Conservation (phyloP, 2,888 invertebrate species). For the Amphipyra berbera region DNA sequence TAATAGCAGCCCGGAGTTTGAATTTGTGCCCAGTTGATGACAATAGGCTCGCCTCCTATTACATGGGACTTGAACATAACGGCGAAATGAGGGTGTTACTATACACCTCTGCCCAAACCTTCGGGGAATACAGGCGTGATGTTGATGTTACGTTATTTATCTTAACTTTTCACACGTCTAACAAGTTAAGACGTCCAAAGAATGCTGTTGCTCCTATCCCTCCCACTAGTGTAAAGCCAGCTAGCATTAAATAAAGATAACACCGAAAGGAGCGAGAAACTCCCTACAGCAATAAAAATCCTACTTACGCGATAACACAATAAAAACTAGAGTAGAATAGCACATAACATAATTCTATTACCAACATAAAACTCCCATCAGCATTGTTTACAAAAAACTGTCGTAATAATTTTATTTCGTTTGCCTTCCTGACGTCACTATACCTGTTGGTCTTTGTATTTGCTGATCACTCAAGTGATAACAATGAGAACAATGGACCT, state of each 20-base stretch:
- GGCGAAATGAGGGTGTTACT: too few relatives aligned
- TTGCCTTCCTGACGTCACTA: conserved; percentile 48
- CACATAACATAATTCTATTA: conserved; percentile 53
- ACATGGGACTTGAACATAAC: too few relatives aligned
- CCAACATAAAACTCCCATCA: conserved; percentile 53
- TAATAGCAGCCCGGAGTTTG: too few relatives aligned
- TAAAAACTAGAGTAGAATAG: conserved; percentile 48
- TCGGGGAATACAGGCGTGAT: too few relatives aligned
- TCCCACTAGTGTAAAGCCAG: conserved; percentile 19
- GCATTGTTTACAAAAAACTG: conserved; percentile 54
- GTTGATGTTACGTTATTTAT: too few relatives aligned
- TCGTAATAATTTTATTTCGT: conserved; percentile 52
- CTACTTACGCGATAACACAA: conserved; percentile 55
- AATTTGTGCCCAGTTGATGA: too few relatives aligned
- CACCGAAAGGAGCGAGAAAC: conserved; percentile 21
- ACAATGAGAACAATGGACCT: conserved; percentile 59
- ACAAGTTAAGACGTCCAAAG: conserved; percentile 19
- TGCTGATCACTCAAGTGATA: conserved; percentile 59
- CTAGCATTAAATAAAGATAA: conserved; percentile 35
- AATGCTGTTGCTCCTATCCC: conserved; percentile 13
- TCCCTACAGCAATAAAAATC: conserved; percentile 39
- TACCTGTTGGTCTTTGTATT: conserved; percentile 60
- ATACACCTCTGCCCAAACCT: too few relatives aligned
- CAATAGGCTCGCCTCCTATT: too few relatives aligned
- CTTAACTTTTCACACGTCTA: conserved; percentile 5